phyloP scores from a whole-genome alignment of 2,113 vertebrate species.

The Zosterops japonicus region DNA sequence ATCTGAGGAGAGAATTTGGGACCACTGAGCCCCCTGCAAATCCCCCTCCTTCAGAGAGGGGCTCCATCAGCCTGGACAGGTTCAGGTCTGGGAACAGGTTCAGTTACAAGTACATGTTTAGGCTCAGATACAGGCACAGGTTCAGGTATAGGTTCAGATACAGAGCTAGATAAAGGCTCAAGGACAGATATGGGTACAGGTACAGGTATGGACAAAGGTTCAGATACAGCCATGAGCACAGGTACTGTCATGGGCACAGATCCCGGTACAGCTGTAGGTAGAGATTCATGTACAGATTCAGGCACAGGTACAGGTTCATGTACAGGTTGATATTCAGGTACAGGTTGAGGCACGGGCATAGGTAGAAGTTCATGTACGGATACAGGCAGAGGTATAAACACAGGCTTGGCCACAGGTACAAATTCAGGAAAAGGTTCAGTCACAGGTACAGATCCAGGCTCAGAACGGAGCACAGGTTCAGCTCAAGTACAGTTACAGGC shows the following conservation, averaged over 20 bases:
- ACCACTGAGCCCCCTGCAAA: fast-evolving
- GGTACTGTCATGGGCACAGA: neutral
- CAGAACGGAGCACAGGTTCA: fast-evolving
- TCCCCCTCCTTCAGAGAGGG: neutral
- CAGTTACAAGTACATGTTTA: neutral
- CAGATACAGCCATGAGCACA: neutral
- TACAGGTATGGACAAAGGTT: no score
- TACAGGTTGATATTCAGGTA: neutral
- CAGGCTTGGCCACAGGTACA: no score
- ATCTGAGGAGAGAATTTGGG: fast-evolving
- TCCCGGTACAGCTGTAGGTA: neutral
- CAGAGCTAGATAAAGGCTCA: no score
- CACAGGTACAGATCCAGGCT: no score
- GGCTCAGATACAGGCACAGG: fast-evolving
- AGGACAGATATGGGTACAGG: neutral
- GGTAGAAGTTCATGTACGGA: neutral
- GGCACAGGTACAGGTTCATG: no score
- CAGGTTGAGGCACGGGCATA: neutral
- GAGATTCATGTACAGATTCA: no score
- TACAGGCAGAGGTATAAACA: no score
- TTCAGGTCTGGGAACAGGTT: no score
- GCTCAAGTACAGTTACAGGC: neutral
- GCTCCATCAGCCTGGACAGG: fast-evolving
- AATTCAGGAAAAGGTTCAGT: no score
- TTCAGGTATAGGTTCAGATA: fast-evolving